Evolutionary conservation across 2,797 vertebrate species (phyloP).

Genomic region (Crocodylus rhombifer): DNA sequence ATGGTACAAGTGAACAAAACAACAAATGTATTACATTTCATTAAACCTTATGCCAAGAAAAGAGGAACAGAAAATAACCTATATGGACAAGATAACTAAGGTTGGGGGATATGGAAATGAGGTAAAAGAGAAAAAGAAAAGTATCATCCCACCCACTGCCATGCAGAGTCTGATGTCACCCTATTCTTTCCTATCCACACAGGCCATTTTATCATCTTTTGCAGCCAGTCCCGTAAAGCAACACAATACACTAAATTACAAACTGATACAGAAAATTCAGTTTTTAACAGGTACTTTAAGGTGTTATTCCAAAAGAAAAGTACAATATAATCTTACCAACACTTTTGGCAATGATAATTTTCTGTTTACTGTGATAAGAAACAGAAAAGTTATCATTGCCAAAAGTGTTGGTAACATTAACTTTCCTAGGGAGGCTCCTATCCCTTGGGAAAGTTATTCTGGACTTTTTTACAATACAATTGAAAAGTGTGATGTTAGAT

Average conservation of each 20-base stretch:
- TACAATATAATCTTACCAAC: no score
- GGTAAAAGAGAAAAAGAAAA: background rate
- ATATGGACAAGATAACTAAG: background rate
- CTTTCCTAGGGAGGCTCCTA: background rate
- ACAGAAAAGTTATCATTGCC: background rate
- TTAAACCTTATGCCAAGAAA: background rate
- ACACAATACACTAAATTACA: background rate
- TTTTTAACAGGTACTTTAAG: background rate
- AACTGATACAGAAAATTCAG: background rate
- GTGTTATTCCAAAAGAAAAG: background rate
- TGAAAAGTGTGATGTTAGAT: background rate
- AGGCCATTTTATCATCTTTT: background rate
- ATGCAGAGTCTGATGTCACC: background rate
- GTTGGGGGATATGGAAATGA: background rate
- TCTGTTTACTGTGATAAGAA: background rate
- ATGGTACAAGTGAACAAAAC: background rate
- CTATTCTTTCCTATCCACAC: slow-evolving; percentile 22
- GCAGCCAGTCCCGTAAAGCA: background rate
- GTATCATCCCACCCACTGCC: background rate
- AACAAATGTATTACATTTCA: background rate
- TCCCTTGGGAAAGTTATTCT: background rate
- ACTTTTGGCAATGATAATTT: no score
- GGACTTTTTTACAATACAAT: background rate
- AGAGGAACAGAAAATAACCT: background rate
- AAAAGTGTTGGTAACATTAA: background rate